Evolutionary conservation across 2,797 vertebrate genomes (phyloP), one percentile per base, ranked within the genome.

Genomic region (Gymnopithys bicolor): DNA sequence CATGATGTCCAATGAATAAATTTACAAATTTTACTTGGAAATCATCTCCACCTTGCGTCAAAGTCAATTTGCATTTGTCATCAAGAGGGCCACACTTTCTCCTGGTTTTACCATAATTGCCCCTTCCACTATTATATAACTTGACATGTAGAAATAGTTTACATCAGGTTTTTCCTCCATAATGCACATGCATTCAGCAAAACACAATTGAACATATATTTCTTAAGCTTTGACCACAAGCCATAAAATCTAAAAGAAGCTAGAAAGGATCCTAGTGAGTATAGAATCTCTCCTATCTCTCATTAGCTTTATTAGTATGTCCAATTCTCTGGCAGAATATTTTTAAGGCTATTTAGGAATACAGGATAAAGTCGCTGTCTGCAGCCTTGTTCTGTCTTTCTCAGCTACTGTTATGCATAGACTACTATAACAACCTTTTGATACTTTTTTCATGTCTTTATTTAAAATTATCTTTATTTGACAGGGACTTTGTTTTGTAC

Each of bases 361-460:
- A 60, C 10, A 75, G 51, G 16, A 89, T 76, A 68, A 90, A 90
- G 39, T 4, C 51, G 25, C 45, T 89, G n/a, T 53, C 64, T 90
- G 56, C 35, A 93, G 67, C 94, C 60, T 69, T 78, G 32, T 63
- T 46, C 59, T 87, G 25, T 92, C 63, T 82, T 46, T 80, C 89
- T 94, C 64, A 73, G 27, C 37, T 74, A 55, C 69, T 94, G 64
- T 84, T 75, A 77, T 35, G 77, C 33, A 81, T 71, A 32, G 89
- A 90, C 91, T 89, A 12, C 56, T 84, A 90, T 37, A 43, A 88
- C 39, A 87, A 30, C 48, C 59, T 86, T 94, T 82, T 76, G 35
- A 90, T 88, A 81, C 45, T 33, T 59, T 90, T 46, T 68, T 78
- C 48, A 10, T 52, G 19, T 91, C 41, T 89, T 55, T 62, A 33